Base-by-base conservation (phyloP, 2,888 invertebrate genomes). In the Laothoe populi region DNA sequence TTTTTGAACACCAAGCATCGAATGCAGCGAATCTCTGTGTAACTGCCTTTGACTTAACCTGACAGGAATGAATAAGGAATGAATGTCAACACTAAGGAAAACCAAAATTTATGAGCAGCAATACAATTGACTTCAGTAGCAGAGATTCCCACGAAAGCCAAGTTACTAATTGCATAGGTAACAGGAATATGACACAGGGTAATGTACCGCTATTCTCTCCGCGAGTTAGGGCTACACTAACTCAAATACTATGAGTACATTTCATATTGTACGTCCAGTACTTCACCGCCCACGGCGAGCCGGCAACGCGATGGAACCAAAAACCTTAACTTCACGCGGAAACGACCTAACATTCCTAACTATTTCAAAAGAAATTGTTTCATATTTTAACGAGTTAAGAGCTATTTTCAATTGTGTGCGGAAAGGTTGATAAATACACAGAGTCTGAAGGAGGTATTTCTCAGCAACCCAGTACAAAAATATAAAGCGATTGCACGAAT, bases 401-500 rank as follows among this genome's bases (percentile, higher is more conserved):
- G 5, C 40, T 42, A 44, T 21, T 40, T 61, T 44, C 24, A 26
- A 11, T 53, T 42, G 13, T 4, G 7, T 0, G 38, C 2, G 7
- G 23, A 10, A 31, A 19, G 40, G 53, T 13, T 61, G 1, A 42
- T 66, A 45, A 2, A 26, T 2, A 66, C 64, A 66, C 57, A 64
- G 4, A 62, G 63, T 61, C 65, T 59, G 74, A 68, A 8, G 0
- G 0, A 53, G 13, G n/a, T 21, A 48, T 40, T 46, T 19, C 46
- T 38, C 38, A 38, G 35, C 35, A 26, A 16, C 0, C 7, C 26
- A 60, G 53, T 72, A 82, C 83, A 89, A 90, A 90, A 90, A 90
- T 88, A 88, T 86, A 84, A 87, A 88, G 89, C 88, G 88, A 89
- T 88, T 87, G 88, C 83, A 85, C 81, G 82, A 86, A 82, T 78